Evolutionary conservation across 1,140 invertebrate species (phyloP), one percentile per base, ranked within the genome.

Genomic region (Listronotus bonariensis): DNA sequence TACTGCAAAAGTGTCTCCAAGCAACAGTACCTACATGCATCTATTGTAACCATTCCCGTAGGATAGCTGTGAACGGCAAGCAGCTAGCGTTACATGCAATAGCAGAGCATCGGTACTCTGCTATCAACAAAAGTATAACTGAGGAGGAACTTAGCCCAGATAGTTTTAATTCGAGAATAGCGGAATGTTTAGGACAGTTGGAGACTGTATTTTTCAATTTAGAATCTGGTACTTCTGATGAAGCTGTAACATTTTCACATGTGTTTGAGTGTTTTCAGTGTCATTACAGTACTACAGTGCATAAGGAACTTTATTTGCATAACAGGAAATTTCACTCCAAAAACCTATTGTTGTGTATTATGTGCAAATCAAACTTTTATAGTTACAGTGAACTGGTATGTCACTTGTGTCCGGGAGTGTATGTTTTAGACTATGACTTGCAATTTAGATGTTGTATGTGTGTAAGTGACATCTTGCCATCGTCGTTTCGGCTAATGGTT

Each of bases 351-450:
- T 77, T 89, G 38, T 93, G 91, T 79, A 85, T 89, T 60, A 92
- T 93, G 90, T 93, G 91, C 76, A 91, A 92, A 80, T 85, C 87
- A 20, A 91, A 88, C 72, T 92, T 92, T 81, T 91, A 89, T 75
- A 91, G 87, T 80, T 92, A 92, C 76, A 92, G 90, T 79, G 91
- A 93, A 78, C 79, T 93, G 42, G 77, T 92, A 32, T 92, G 90
- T 80, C 91, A 93, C 79, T 82, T 92, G 49, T 93, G 91, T 80
- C 90, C 91, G 31, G 91, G 91, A 26, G 79, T 83, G 53, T 90
- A 90, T 79, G 82, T 86, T 65, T 81, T 85, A 57, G 85, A 88
- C 67, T 84, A 84, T 57, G 83, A 86, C 72, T 82, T 88, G 48
- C 82, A 79, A 43, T 90, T 85, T 71, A 82, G 89, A 46, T 92